A percentile compares a stretch with the other conserved stretches of the same genome.
These are phyloP conservation scores for Phoebastria nigripes DNA, from an alignment of 2,797 vertebrate genomes.

Conservation along the genomic window DNA sequence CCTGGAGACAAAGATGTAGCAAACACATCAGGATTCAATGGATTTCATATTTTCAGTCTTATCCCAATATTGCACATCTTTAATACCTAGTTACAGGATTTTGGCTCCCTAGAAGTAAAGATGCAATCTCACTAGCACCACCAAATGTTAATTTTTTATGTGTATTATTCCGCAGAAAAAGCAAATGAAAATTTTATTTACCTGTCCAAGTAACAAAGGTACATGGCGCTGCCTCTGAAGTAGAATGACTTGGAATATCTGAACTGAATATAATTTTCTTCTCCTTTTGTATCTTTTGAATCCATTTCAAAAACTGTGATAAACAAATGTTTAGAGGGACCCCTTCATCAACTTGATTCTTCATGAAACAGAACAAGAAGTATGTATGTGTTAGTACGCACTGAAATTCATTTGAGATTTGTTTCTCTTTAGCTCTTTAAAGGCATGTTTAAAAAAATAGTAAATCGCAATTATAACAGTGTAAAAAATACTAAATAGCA, in stretches of 20 bases:
- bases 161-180: not conserved
- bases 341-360: constrained; percentile 89
- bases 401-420: not conserved
- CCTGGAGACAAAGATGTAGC: not conserved
- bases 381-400: not conserved
- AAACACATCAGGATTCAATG: not conserved
- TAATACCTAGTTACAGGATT: not conserved
- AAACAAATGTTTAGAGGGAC: constrained; percentile 89
- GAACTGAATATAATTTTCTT: constrained; percentile 78
- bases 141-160: not conserved
- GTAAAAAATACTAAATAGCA: not conserved
- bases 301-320: constrained; percentile 89
- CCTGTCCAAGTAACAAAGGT: constrained; percentile 96
- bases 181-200: constrained; percentile 45
- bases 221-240: constrained; percentile 74
- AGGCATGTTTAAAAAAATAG: not conserved
- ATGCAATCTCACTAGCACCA: not conserved
- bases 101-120: not conserved
- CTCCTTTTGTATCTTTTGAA: constrained; percentile 82
- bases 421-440: not conserved
- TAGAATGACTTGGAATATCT: not conserved
- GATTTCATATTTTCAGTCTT: not conserved
- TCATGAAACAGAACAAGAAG: not conserved
- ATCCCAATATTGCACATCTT: not conserved
- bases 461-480: constrained; percentile 54